Conservation (phyloP, 2,888 invertebrate species). For the Lasioglossum lativentre region DNA sequence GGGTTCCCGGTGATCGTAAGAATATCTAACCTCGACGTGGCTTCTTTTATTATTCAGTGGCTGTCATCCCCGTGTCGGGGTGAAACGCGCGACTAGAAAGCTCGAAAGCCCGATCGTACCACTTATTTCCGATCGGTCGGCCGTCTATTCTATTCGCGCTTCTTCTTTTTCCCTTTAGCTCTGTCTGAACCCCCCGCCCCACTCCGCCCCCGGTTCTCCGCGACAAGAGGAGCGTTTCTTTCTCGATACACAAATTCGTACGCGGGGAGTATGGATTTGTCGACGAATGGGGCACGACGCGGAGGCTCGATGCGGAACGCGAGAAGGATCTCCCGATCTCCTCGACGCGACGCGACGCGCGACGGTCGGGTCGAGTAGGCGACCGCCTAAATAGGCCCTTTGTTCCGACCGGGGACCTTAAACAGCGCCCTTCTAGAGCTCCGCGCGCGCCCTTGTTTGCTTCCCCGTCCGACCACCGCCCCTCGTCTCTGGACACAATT, state of each 20-base stretch:
- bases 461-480: slow-evolving; percentile 30
- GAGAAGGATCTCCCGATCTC: not conserved
- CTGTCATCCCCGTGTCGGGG: slow-evolving; percentile 78
- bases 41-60: slow-evolving; percentile 79
- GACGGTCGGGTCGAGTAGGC: slow-evolving; percentile 25
- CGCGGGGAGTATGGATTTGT: not conserved
- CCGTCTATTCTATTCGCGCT: slow-evolving; percentile 49
- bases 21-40: slow-evolving; percentile 78
- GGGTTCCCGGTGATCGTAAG: slow-evolving; percentile 80
- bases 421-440: slow-evolving; percentile 16
- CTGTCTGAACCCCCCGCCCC: not conserved
- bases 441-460: slow-evolving; percentile 8
- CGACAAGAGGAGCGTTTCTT: not conserved
- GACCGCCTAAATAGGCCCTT: slow-evolving; percentile 18
- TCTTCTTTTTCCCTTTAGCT: slow-evolving; percentile 1
- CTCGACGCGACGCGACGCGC: too few relatives aligned
- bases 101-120: slow-evolving; percentile 71
- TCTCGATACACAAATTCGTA: slow-evolving; percentile 11
- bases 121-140: slow-evolving; percentile 69
- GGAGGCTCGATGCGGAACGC: not conserved
- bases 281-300: not conserved
- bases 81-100: slow-evolving; percentile 69
- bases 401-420: slow-evolving; percentile 26
- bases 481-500: slow-evolving; percentile 19
- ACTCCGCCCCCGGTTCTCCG: too few relatives aligned